Evolutionary conservation across 1,140 invertebrate genomes (phyloP), one percentile per base, ranked within the genome.

Genomic region (Drosophila mayri): DNA sequence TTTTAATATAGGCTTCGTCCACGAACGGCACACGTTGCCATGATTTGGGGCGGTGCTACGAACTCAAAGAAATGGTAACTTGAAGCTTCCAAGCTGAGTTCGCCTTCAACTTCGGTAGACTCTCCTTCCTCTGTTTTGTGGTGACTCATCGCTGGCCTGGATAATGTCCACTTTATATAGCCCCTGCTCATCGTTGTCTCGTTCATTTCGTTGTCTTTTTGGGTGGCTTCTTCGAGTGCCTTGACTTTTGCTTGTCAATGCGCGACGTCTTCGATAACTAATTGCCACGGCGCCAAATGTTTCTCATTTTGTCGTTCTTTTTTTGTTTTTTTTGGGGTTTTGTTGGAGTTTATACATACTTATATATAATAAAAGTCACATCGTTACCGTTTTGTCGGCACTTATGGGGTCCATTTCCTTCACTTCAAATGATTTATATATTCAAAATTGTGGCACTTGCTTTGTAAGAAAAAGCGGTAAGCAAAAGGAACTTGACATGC

Each of bases 161-260:
- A 72, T 72, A 71, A 72, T 71, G 44, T 60, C 66, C 70, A 71
- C 60, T 75, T 84, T 64, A 62, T 66, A 79, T 75, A 70, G 72
- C 6, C 50, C 1, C 20, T 12, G 2, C 25, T 16, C 40, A 30
- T 30, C 28, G 28, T 30, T 30, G 28, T 30, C 35, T 81, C 22
- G 18, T 35, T 50, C 28, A 32, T 46, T 47, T 76, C 35, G 46
- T 41, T 62, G 50, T 61, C 43, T 63, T 82, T 84, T 87, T 84
- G 73, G 84, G 80, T 84, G 80, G 76, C 67, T 90, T 71, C 65
- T 76, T 67, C 68, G 71, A 90, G 85, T 90, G 81, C 85, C 84
- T 85, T 90, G 85, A 90, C 85, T 90, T 90, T 75, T 81, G 85
- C 78, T 90, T 90, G 85, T 90, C 85, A 90, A 90, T 85, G 85